A percentile compares a stretch with the other conserved stretches of the same genome.
Evolutionary conservation across 2,113 vertebrate genomes (phyloP).

Genomic region (Chamaea fasciata): DNA sequence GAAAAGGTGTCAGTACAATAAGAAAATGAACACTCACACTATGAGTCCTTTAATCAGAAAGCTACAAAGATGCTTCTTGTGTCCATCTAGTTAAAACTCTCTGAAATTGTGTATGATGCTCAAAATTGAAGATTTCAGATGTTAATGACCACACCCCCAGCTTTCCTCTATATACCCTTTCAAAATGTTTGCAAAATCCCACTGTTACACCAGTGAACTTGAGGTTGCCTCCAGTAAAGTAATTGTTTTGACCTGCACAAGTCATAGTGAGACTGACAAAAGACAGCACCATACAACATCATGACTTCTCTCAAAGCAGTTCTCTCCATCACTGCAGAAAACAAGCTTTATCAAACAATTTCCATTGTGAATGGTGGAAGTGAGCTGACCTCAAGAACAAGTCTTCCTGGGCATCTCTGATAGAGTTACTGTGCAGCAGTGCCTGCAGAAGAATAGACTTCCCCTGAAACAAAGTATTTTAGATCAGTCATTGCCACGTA

Average conservation of each 20-base stretch:
- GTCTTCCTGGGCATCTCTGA: not conserved
- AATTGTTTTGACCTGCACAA: not conserved
- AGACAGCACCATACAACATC: not conserved
- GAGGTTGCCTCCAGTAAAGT: not conserved
- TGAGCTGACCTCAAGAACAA: not conserved
- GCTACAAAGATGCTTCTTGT: not conserved
- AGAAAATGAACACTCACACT: not conserved
- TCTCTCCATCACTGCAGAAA: not conserved
- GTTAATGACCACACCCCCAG: not conserved
- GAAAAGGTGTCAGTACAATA: not conserved
- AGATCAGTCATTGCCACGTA: accelerated
- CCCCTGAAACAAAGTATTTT: not conserved
- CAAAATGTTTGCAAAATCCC: not conserved
- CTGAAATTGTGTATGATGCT: not conserved
- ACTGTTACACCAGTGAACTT: not conserved
- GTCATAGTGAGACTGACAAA: not conserved
- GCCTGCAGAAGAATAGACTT: not conserved
- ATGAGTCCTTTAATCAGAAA: not conserved
- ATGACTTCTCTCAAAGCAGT: not conserved
- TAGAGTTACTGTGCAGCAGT: not conserved
- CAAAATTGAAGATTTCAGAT: not conserved
- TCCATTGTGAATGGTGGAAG: not conserved
- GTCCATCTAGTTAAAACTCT: not conserved
- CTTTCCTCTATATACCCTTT: not conserved
- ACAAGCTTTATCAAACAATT: not conserved